A percentile compares a stretch with the other conserved stretches of the same genome.
Evolutionary conservation across 1,140 invertebrate genomes (phyloP).

Genomic region (Latrodectus geometricus): DNA sequence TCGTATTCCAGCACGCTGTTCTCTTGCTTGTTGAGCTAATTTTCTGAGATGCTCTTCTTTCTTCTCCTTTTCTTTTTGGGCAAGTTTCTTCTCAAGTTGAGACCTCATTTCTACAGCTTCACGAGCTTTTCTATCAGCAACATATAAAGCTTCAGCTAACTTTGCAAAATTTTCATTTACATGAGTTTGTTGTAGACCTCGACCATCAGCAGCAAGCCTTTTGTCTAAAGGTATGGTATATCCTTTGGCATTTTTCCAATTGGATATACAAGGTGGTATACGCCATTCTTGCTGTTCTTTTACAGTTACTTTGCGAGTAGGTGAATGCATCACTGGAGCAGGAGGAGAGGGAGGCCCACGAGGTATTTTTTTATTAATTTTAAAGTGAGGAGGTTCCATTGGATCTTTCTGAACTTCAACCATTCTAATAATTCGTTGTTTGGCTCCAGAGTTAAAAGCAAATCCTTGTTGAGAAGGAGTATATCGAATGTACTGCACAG

Average conservation of each 20-base stretch:
- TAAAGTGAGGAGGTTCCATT: conserved; percentile 98
- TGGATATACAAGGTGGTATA: conserved; percentile 99
- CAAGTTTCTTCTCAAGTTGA: conserved; percentile 94
- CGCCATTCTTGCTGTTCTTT: conserved; percentile 99
- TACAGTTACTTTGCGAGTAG: conserved; percentile 95
- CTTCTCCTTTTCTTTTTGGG: conserved; percentile 98
- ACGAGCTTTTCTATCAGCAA: conserved; percentile 93
- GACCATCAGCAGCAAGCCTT: conserved; percentile 95
- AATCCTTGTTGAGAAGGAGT: conserved; percentile 97
- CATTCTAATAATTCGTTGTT: conserved; percentile 97
- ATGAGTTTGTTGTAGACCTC: conserved; percentile 95
- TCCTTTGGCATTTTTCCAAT: conserved; percentile 99
- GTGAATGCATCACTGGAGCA: conserved; percentile 96
- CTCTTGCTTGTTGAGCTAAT: conserved; percentile 94
- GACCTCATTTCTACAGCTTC: conserved; percentile 97
- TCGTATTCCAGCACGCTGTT: conserved; percentile 90
- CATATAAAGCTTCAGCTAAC: conserved; percentile 95
- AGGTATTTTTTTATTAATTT: conserved; percentile 81
- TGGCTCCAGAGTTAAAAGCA: conserved; percentile 95
- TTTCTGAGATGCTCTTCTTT: conserved; percentile 95
- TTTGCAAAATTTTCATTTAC: conserved; percentile 99
- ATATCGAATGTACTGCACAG: conserved; percentile 96
- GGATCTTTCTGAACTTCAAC: conserved; percentile 97
- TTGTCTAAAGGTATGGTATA: conserved; percentile 99
- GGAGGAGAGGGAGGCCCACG: conserved; percentile 97